Evolutionary conservation across 2,797 vertebrate species (phyloP).

Genomic region (Phoeniculus purpureus): DNA sequence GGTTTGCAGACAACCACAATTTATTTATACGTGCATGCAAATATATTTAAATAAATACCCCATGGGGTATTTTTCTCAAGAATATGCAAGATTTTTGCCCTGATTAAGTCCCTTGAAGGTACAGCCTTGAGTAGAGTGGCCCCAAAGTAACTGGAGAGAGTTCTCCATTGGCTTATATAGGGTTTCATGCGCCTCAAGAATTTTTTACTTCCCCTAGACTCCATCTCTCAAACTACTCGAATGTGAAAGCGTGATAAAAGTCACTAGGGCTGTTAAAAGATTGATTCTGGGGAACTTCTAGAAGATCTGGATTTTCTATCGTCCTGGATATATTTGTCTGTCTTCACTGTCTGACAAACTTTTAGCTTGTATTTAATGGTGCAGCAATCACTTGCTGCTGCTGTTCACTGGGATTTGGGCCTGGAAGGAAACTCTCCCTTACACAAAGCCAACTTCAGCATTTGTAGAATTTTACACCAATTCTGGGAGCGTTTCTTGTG

Average conservation of each 20-base stretch:
- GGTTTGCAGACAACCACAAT: slow-evolving; percentile 53
- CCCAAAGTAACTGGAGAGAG: neutral
- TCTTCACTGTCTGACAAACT: neutral
- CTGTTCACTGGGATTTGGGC: neutral
- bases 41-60: neutral
- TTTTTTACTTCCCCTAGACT: neutral
- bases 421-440: neutral
- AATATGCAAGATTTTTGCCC: neutral
- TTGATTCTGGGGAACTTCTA: neutral
- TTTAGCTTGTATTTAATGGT: neutral
- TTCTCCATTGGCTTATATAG: neutral
- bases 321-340: neutral
- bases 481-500: neutral
- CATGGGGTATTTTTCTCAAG: neutral
- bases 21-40: slow-evolving; percentile 14
- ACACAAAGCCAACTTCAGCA: neutral
- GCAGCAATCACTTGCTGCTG: neutral
- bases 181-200: neutral
- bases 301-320: neutral
- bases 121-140: neutral
- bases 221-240: neutral
- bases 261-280: neutral
- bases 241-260: neutral
- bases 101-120: neutral
- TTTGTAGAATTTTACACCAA: neutral